phyloP scores from a whole-genome alignment of 2,888 invertebrate species.

The Tyria jacobaeae region DNA sequence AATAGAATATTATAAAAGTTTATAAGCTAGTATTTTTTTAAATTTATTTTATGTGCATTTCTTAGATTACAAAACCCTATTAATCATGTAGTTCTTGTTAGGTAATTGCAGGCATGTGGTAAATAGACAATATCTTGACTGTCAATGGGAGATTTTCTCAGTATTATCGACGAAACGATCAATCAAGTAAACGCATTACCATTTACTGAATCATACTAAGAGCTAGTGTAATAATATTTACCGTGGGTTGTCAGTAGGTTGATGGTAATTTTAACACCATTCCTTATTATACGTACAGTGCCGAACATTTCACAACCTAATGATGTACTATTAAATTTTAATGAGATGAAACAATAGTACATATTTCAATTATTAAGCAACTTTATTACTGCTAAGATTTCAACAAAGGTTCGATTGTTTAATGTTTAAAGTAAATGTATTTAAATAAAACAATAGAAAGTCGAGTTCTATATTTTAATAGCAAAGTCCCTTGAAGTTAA shows the following conservation, averaged over 20 bases:
- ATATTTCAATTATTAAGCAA: constrained; percentile 5
- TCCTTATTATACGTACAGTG: constrained; percentile 2
- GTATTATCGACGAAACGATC: not conserved
- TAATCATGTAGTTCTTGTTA: not conserved
- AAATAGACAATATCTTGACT: not conserved
- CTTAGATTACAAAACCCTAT: not conserved
- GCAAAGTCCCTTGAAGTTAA: too few species aligned
- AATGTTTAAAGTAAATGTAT: too few species aligned
- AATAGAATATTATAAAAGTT: too few species aligned
- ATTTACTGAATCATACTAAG: constrained; percentile 10
- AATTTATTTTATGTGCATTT: too few species aligned
- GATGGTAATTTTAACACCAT: constrained; percentile 45
- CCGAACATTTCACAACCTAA: constrained; percentile 10
- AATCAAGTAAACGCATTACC: not conserved
- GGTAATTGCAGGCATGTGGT: not conserved
- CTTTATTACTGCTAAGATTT: too few species aligned
- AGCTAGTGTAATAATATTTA: constrained; percentile 5
- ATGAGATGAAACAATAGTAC: constrained; percentile 9
- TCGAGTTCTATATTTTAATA: not conserved
- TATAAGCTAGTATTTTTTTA: too few species aligned
- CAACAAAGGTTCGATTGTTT: not conserved
- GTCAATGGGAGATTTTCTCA: not conserved
- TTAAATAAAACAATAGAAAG: not conserved
- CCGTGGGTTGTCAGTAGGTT: constrained; percentile 45
- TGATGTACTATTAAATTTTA: constrained; percentile 12